Evolutionary conservation across 1,140 invertebrate species (phyloP), one percentile per base, ranked within the genome.

Genomic region (Rhyzopertha dominica): DNA sequence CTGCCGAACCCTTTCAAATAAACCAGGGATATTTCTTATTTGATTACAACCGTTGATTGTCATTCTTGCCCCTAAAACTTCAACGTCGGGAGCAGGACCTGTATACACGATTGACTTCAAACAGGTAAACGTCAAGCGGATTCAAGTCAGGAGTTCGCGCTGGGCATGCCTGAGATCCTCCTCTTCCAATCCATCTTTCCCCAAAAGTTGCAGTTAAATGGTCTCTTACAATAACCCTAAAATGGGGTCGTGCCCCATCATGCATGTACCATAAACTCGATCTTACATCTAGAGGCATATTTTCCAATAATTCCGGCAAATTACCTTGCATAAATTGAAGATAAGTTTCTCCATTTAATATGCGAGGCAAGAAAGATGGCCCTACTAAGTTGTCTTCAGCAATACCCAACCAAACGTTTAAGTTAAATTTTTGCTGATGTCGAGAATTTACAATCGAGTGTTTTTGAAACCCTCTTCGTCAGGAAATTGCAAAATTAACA

Each of bases 391-490:
- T 23, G 37, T 59, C 54, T 9, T 28, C 53, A 17, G 67, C 39
- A 17, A 70, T 59, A 4, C 62, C 60, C 32, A 50, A 51, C 63
- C 58, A 65, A 39, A 65, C 36, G n/a, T n/a, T n/a, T n/a, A n/a
- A n/a, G n/a, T n/a, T n/a, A n/a, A n/a, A n/a, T n/a, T n/a, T n/a
- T n/a, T n/a, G n/a, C n/a, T n/a, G n/a, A n/a, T n/a, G n/a, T n/a
- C n/a, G n/a, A n/a, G n/a, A n/a, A n/a, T n/a, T n/a, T n/a, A n/a
- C n/a, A n/a, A n/a, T n/a, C n/a, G n/a, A n/a, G n/a, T n/a, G n/a
- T n/a, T n/a, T n/a, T n/a, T n/a, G n/a, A n/a, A n/a, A n/a, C n/a
- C n/a, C n/a, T n/a, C n/a, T n/a, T n/a, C n/a, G n/a, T n/a, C n/a
- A n/a, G n/a, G n/a, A n/a, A n/a, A n/a, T n/a, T n/a, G n/a, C n/a